Conservation (phyloP, 2,113 vertebrate species). For the Mixornis gularis region DNA sequence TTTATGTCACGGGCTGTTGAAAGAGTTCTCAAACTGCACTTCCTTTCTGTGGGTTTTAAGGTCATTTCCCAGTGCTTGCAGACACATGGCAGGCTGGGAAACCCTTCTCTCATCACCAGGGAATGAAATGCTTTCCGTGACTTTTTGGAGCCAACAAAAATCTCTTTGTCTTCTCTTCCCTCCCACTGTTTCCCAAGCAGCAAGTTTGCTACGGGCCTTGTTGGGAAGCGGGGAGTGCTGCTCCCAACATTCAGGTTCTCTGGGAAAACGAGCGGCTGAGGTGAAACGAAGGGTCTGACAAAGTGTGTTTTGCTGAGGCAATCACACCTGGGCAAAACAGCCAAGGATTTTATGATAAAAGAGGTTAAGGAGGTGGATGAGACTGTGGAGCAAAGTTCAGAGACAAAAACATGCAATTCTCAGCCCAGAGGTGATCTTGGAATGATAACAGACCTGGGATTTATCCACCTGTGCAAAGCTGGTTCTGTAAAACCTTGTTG, state of each 20-base stretch:
- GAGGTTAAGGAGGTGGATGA: background rate
- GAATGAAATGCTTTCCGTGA: background rate
- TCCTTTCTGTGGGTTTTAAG: background rate
- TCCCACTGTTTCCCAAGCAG: background rate
- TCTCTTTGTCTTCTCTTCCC: background rate
- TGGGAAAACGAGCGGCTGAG: rapidly evolving
- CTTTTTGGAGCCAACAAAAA: background rate
- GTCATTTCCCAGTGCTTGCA: background rate
- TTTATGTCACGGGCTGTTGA: background rate
- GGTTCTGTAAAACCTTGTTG: background rate
- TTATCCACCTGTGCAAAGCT: background rate
- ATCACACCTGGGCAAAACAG: background rate
- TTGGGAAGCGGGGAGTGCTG: background rate
- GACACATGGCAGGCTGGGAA: background rate
- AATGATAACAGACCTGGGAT: background rate
- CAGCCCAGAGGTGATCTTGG: background rate
- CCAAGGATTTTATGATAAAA: background rate
- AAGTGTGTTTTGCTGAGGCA: background rate
- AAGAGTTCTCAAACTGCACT: background rate
- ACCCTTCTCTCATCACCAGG: background rate
- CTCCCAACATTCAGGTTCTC: background rate
- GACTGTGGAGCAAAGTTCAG: background rate
- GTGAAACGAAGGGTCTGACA: background rate
- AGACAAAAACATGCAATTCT: background rate
- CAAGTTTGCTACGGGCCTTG: background rate